Conservation (phyloP, 2,797 vertebrate species). For the Distichodus sexfasciatus region DNA sequence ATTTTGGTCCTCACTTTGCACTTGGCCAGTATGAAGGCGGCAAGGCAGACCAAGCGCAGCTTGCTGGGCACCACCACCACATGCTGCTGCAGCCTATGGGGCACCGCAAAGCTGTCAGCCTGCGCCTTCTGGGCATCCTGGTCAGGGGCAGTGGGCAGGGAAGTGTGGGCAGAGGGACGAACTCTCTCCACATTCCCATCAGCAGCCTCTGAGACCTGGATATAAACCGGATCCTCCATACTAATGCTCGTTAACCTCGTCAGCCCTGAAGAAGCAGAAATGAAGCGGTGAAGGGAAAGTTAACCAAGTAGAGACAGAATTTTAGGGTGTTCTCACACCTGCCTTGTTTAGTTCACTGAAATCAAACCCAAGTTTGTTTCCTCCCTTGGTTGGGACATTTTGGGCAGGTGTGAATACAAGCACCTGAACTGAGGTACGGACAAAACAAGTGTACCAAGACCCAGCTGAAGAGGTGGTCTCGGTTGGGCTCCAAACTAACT, state of each 20-base stretch:
- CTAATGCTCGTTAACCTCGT: conserved; percentile 82
- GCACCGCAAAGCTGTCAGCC: conserved; percentile 79
- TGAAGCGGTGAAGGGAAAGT: background rate
- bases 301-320: background rate
- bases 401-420: too few species aligned
- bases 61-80: conserved; percentile 88
- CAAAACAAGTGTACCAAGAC: too few species aligned
- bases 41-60: conserved; percentile 85
- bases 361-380: too few species aligned
- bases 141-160: background rate
- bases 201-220: conserved; percentile 75
- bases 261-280: conserved; percentile 71
- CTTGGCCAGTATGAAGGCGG: conserved; percentile 87
- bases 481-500: too few species aligned
- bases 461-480: too few species aligned
- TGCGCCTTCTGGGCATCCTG: conserved; percentile 36
- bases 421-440: too few species aligned
- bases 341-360: too few species aligned
- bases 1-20: conserved; percentile 76
- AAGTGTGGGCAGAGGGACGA: conserved; percentile 4
- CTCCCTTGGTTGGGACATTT: too few species aligned
- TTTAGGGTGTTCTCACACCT: too few species aligned
- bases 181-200: background rate
- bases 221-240: conserved; percentile 77
- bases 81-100: conserved; percentile 81